These are phyloP conservation scores for Dreissena rostriformis DNA, from an alignment of 1,140 invertebrate species.

Conservation along the genomic window DNA sequence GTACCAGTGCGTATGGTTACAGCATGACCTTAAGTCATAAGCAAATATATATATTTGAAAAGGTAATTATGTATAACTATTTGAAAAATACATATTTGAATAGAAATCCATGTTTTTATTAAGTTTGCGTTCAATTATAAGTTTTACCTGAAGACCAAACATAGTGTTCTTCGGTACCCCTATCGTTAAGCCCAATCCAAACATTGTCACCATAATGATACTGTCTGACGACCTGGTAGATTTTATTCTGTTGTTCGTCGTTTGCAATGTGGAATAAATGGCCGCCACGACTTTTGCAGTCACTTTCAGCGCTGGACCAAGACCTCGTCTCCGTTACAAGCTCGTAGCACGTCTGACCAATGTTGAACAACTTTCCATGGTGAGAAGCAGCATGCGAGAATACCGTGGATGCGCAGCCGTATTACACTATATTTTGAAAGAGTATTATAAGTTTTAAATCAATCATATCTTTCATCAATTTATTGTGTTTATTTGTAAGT, in stretches of 20 bases:
- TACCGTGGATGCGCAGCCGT: background rate
- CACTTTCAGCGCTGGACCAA: background rate
- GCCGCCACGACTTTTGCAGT: background rate
- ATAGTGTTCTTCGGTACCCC: background rate
- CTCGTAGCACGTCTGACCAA: background rate
- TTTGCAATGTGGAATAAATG: background rate
- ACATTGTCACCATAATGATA: background rate
- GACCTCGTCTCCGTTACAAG: background rate
- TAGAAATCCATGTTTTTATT: too few relatives aligned
- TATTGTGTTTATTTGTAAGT: too few relatives aligned
- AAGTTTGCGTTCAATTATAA: background rate
- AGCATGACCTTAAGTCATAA: too few relatives aligned
- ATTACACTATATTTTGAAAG: background rate
- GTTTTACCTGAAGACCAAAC: background rate
- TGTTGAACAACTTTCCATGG: background rate
- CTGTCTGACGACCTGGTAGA: background rate
- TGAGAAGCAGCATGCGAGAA: background rate
- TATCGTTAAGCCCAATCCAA: slow-evolving; percentile 1
- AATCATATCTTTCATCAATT: too few relatives aligned
- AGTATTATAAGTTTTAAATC: background rate
- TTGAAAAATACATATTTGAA: too few relatives aligned
- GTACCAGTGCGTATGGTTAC: too few relatives aligned
- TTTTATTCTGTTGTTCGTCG: background rate
- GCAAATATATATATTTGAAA: too few relatives aligned
- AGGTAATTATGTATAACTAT: too few relatives aligned